Evolutionary conservation across 2,888 invertebrate species (phyloP).

Genomic region (Lymantria dispar): DNA sequence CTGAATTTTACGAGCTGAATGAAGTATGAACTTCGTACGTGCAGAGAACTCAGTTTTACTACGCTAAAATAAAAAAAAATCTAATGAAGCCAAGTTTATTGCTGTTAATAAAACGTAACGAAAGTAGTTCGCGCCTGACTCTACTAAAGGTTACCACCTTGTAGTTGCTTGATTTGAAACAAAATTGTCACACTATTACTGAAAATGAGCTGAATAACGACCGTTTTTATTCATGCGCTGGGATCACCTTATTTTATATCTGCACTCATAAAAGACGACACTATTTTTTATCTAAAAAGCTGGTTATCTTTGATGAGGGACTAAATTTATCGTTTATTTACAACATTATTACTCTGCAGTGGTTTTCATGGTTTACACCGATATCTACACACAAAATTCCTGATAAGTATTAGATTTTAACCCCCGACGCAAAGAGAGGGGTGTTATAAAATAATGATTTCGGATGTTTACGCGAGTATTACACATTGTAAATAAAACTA

Average conservation of each 20-base stretch:
- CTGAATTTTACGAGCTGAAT: conserved; percentile 60
- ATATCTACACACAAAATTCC: too few relatives aligned
- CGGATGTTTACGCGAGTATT: too few relatives aligned
- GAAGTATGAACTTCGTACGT: conserved; percentile 63
- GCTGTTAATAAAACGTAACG: conserved; percentile 60
- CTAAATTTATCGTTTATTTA: too few relatives aligned
- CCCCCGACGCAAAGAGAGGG: too few relatives aligned
- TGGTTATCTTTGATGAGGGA: too few relatives aligned
- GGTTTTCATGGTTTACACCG: too few relatives aligned
- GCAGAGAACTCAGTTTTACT: conserved; percentile 54
- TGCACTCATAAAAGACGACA: conserved; percentile 24
- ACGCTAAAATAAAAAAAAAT: conserved; percentile 60
- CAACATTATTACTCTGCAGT: too few relatives aligned
- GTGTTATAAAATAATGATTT: too few relatives aligned
- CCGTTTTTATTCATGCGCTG: conserved; percentile 22
- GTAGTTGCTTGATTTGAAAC: conserved; percentile 41
- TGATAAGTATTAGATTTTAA: too few relatives aligned
- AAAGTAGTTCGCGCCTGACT: conserved; percentile 42
- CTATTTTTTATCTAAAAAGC: conserved; percentile 13
- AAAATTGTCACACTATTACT: conserved; percentile 24
- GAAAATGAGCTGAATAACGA: conserved; percentile 16
- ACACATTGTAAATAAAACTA: too few relatives aligned
- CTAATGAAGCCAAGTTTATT: conserved; percentile 63
- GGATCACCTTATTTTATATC: conserved; percentile 25
- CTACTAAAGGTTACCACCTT: conserved; percentile 42